A percentile compares a stretch with the other conserved stretches of the same genome.
Evolutionary conservation across 1,140 invertebrate species (phyloP).

Genomic region (Drosophila sp.): DNA sequence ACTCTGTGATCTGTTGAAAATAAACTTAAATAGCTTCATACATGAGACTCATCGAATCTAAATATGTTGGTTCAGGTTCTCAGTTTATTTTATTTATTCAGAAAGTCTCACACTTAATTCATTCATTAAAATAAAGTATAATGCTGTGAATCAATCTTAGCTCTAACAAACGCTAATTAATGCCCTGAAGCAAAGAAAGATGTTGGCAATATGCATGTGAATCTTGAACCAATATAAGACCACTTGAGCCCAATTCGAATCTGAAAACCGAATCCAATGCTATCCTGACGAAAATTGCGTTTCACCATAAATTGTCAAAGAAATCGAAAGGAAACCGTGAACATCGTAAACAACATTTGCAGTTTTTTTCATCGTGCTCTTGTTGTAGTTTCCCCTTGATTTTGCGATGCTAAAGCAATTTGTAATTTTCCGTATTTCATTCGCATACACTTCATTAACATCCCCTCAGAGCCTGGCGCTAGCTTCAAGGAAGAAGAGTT

Average conservation of each 20-base stretch:
- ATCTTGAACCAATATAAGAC: conserved; percentile 57
- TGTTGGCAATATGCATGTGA: conserved; percentile 27
- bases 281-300: conserved; percentile 55
- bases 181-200: background rate
- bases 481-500: conserved; percentile 57
- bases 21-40: background rate
- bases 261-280: conserved; percentile 21
- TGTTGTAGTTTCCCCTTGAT: conserved; percentile 25
- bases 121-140: conserved; percentile 9
- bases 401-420: conserved; percentile 59
- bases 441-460: conserved; percentile 83
- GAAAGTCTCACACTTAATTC: conserved; percentile 6
- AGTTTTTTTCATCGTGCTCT: conserved; percentile 49
- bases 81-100: background rate
- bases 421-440: conserved; percentile 83
- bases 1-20: background rate
- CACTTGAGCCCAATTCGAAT: conserved; percentile 55
- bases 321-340: conserved; percentile 84
- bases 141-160: conserved; percentile 29
- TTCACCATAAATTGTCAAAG: conserved; percentile 74
- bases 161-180: conserved; percentile 30
- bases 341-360: conserved; percentile 82
- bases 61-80: background rate
- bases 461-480: conserved; percentile 29
- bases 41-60: background rate